phyloP scores from a whole-genome alignment of 2,797 vertebrate species.

The Takifugu ocellatus region DNA sequence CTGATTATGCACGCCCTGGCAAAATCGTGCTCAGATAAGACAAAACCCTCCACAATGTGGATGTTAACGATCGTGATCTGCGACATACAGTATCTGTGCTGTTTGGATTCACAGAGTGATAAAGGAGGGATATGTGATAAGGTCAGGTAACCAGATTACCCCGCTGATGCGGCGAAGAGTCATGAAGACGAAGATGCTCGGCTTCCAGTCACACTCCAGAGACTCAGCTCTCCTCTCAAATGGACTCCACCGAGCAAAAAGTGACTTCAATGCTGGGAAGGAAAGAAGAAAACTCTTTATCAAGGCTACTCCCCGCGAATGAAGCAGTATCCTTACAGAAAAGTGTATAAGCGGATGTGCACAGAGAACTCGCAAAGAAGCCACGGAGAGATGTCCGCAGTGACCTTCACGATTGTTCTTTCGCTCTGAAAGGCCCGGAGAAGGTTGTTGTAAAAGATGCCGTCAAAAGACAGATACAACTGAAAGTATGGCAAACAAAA shows the following conservation, averaged over 20 bases:
- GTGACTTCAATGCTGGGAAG: slow-evolving; percentile 35
- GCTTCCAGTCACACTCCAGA: slow-evolving; percentile 41
- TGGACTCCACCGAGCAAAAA: slow-evolving; percentile 26
- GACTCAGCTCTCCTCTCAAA: slow-evolving; percentile 43
- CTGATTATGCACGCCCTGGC: slow-evolving; percentile 58
- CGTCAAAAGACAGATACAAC: too few species aligned
- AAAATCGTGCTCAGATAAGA: slow-evolving; percentile 24
- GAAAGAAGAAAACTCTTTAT: slow-evolving; percentile 21
- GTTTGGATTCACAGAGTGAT: slow-evolving; percentile 4
- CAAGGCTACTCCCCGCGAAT: slow-evolving; percentile 7
- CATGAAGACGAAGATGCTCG: slow-evolving; percentile 4
- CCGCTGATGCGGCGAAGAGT: slow-evolving; percentile 2
- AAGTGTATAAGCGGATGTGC: background rate
- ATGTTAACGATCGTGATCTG: too few species aligned
- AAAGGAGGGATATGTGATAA: slow-evolving; percentile 34
- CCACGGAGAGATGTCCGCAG: too few species aligned
- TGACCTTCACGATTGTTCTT: too few species aligned
- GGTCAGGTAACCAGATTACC: slow-evolving; percentile 33
- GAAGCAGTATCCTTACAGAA: background rate
- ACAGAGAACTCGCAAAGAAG: slow-evolving; percentile 8
- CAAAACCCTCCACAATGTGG: slow-evolving; percentile 16
- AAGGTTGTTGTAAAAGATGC: too few species aligned
- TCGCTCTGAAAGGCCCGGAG: too few species aligned
- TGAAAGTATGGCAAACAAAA: too few species aligned
- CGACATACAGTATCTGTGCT: slow-evolving; percentile 4